Percentiles rank a stretch among this genome's conserved stretches.
phyloP scores from a whole-genome alignment of 2,113 vertebrate genomes.

The Vicugna pacos region DNA sequence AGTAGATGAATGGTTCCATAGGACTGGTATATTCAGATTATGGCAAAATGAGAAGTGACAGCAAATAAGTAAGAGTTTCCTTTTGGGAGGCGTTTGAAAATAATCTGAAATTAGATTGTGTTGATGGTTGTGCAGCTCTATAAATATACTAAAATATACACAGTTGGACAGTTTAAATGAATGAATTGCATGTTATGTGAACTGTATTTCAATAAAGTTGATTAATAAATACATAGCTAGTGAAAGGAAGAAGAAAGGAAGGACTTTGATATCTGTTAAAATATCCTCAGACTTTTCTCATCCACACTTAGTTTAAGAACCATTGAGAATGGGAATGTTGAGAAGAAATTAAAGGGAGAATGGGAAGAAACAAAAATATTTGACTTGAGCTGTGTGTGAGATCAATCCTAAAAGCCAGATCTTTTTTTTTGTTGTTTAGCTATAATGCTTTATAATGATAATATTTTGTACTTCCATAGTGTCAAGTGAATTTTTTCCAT shows the following conservation, averaged over 20 bases:
- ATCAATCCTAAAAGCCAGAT: neutral
- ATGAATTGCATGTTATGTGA: neutral
- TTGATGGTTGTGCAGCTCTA: neutral
- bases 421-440: neutral
- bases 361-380: neutral
- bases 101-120: neutral
- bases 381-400: neutral
- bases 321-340: neutral
- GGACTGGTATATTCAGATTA: neutral
- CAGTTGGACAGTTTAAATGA: neutral
- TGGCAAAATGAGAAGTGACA: neutral
- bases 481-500: neutral
- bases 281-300: neutral
- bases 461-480: neutral
- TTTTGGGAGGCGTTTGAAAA: neutral
- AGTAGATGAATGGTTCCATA: neutral
- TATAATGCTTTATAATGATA: neutral
- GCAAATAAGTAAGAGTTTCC: neutral
- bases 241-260: neutral
- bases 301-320: neutral
- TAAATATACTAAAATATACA: neutral
- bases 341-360: neutral
- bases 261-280: neutral
- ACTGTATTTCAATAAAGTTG: neutral
- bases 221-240: neutral